Conservation (phyloP, 2,888 invertebrate species). For the Dryocosmus kuriphilus region DNA sequence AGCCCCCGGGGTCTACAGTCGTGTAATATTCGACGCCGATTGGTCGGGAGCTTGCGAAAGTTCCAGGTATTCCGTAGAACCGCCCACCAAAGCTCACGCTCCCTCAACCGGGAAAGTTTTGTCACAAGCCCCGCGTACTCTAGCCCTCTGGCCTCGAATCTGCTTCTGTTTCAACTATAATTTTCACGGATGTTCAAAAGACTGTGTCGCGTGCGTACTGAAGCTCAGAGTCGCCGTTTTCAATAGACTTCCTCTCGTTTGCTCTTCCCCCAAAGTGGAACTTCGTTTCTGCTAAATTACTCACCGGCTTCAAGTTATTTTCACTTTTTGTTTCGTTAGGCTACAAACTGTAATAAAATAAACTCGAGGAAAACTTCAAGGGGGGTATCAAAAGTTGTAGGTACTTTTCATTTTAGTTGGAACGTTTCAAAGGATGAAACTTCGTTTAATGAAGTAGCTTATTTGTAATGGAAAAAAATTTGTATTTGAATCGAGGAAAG, state of each 20-base stretch:
- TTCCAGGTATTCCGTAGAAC: slow-evolving; percentile 71
- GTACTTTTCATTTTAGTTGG: neutral
- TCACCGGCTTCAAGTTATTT: slow-evolving; percentile 17
- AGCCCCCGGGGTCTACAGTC: slow-evolving; percentile 51
- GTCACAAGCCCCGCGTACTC: slow-evolving; percentile 58
- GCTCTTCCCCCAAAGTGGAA: slow-evolving; percentile 21
- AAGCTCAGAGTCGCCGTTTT: slow-evolving; percentile 35
- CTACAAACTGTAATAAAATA: slow-evolving; percentile 28
- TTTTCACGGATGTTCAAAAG: slow-evolving; percentile 39
- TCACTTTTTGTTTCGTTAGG: neutral
- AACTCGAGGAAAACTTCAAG: slow-evolving; percentile 12
- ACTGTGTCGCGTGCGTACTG: slow-evolving; percentile 36
- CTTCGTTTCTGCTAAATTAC: slow-evolving; percentile 38
- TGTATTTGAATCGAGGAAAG: neutral
- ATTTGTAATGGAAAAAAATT: neutral
- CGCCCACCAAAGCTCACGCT: slow-evolving; percentile 67
- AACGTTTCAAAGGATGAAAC: neutral
- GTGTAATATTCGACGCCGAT: slow-evolving; percentile 61
- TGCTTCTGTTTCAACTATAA: slow-evolving; percentile 39
- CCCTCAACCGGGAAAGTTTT: slow-evolving; percentile 69
- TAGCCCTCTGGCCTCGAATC: slow-evolving; percentile 46
- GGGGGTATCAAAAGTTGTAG: neutral
- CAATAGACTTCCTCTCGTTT: slow-evolving; percentile 39
- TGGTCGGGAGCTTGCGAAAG: slow-evolving; percentile 73
- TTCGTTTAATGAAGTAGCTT: neutral